Base-by-base conservation (phyloP, 2,797 vertebrate species). In the Petrocephalus sullivani region DNA sequence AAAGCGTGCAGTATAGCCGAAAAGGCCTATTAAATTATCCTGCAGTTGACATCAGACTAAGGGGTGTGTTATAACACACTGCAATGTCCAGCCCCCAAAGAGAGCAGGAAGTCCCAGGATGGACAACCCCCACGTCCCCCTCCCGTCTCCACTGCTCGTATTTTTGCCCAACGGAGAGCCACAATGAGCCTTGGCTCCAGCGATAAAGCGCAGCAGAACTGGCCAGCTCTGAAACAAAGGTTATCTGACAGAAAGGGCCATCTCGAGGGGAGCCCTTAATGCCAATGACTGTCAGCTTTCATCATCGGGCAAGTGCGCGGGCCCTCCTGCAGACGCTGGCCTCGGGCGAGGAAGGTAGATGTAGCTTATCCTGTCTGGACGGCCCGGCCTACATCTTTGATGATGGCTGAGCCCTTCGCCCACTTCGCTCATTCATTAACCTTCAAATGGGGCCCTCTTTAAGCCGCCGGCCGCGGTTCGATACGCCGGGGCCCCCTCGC, bases 331-430 rank as follows among this genome's bases (percentile, higher is more conserved):
- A 87, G 88, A 86, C 58, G 28, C 81, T 87, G 89, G 87, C 89
- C 87, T 87, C 78, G 7, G 87, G 89, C 89, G 56, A 87, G 19
- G 61, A 75, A 87, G 89, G 89, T 58, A 85, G 89, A 87, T 78
- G 81, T 81, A 87, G 89, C 89, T 89, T 89, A 89, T 87, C 78
- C 86, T 89, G 89, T 89, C 89, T 89, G 87, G 87, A 87, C 37
- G 81, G 53, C 83, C 81, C 71, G 81, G 87, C 78, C 89, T 58
- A 64, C 49, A 58, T 89, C 82, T 89, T 87, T 87, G 88, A 87
- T 87, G 88, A 86, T 60, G 46, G 71, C 75, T 87, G 86, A 89
- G 85, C 88, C 88, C 85, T 57, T 87, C 71, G 51, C 60, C 75
- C n/a, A 49, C 46, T 57, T 71, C 81, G 23, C 87, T 87, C 89